phyloP scores from a whole-genome alignment of 2,888 invertebrate genomes.

The Drosophila hamatofila region DNA sequence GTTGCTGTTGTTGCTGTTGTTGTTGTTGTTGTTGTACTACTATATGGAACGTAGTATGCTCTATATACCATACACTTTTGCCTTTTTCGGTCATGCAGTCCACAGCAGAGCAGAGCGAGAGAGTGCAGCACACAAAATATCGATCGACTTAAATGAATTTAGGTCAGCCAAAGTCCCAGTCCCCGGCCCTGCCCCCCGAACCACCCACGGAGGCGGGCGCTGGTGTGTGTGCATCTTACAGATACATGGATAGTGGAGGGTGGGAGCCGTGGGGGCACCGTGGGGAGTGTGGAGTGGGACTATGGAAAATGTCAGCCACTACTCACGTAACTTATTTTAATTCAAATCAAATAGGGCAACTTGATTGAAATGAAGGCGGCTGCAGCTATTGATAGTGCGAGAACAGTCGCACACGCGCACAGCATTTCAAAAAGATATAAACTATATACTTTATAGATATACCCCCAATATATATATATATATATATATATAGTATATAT shows the following conservation, averaged over 20 bases:
- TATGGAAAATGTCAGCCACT: slow-evolving; percentile 69
- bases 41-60: slow-evolving; percentile 72
- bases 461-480: background rate
- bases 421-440: slow-evolving; percentile 42
- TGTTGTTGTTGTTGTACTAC: slow-evolving; percentile 44
- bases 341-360: slow-evolving; percentile 73
- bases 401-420: slow-evolving; percentile 28
- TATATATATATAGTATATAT: background rate
- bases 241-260: slow-evolving; percentile 37
- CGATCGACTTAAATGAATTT: slow-evolving; percentile 81
- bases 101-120: slow-evolving; percentile 9
- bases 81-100: slow-evolving; percentile 68
- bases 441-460: slow-evolving; percentile 10
- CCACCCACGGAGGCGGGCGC: slow-evolving; percentile 11
- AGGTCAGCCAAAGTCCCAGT: slow-evolving; percentile 59
- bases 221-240: slow-evolving; percentile 49
- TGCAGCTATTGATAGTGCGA: slow-evolving; percentile 41
- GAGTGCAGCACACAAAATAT: slow-evolving; percentile 64
- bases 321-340: slow-evolving; percentile 80
- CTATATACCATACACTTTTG: slow-evolving; percentile 64
- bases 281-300: slow-evolving; percentile 4
- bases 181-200: slow-evolving; percentile 8
- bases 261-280: background rate
- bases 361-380: slow-evolving; percentile 63
- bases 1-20: slow-evolving; percentile 49